phyloP scores from a whole-genome alignment of 2,888 invertebrate species.

The Tryphoninae sp. region DNA sequence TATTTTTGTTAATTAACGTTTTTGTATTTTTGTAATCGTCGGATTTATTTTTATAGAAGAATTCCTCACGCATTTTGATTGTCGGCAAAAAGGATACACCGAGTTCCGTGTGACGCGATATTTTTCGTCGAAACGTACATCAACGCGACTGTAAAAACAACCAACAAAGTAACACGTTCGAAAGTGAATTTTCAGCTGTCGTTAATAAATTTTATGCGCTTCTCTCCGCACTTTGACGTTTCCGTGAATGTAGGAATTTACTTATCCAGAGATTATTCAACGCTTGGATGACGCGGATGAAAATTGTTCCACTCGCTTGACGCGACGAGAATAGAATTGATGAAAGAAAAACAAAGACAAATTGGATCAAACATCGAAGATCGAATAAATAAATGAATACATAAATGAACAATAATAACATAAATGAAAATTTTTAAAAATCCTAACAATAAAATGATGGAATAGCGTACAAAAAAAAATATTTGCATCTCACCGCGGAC shows the following conservation, averaged over 20 bases:
- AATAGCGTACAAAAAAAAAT: background rate
- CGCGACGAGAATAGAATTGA: too few relatives aligned
- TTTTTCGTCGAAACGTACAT: background rate
- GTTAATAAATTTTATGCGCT: conserved; percentile 32
- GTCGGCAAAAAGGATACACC: background rate
- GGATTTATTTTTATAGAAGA: too few relatives aligned
- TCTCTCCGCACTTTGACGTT: conserved; percentile 15
- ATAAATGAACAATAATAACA: background rate
- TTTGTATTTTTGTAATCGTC: too few relatives aligned
- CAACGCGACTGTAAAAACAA: conserved; percentile 19
- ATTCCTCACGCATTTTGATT: background rate
- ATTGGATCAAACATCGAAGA: background rate
- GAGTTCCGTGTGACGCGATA: background rate
- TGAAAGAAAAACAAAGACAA: background rate
- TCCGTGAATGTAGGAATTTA: conserved; percentile 14
- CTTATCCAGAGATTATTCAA: background rate
- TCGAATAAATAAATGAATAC: background rate
- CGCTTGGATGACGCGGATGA: background rate
- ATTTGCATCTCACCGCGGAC: background rate
- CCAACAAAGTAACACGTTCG: conserved; percentile 20
- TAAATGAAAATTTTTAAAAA: background rate
- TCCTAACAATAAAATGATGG: background rate
- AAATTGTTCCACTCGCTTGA: background rate
- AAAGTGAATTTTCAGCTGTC: conserved; percentile 39
- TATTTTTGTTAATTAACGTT: conserved; percentile 13